Conservation (phyloP, 2,888 invertebrate genomes). For the Tetrapedia diversipes region DNA sequence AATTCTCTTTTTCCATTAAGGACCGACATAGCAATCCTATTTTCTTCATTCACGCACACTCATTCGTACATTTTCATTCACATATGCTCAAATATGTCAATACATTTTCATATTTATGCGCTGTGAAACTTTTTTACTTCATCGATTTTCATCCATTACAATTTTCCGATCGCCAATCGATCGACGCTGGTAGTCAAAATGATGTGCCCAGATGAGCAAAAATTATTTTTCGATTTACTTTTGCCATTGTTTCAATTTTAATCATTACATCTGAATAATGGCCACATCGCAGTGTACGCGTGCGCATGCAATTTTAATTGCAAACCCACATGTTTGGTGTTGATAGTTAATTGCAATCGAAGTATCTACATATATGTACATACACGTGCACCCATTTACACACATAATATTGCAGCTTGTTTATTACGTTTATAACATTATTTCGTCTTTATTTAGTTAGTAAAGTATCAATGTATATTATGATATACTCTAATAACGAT, state of each 20-base stretch:
- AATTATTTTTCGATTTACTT: conserved; percentile 9
- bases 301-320: conserved; percentile 54
- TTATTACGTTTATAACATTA: conserved; percentile 76
- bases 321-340: conserved; percentile 58
- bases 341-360: conserved; percentile 30
- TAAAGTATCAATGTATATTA: conserved; percentile 81
- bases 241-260: conserved; percentile 36
- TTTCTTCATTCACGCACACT: conserved; percentile 47
- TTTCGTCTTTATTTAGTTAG: conserved; percentile 76
- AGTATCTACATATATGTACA: conserved; percentile 23
- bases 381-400: no score
- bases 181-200: conserved; percentile 35
- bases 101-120: conserved; percentile 29
- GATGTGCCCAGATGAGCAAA: background rate
- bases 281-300: conserved; percentile 49
- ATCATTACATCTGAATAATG: conserved; percentile 37
- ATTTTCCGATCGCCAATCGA: conserved; percentile 39
- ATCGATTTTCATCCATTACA: conserved; percentile 32
- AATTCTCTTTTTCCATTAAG: conserved; percentile 60
- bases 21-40: conserved; percentile 44
- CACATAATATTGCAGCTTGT: conserved; percentile 35
- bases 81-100: conserved; percentile 8
- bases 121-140: conserved; percentile 17
- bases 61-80: conserved; percentile 8
- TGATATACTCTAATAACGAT: conserved; percentile 82